Evolutionary conservation across 2,888 invertebrate genomes (phyloP).

Genomic region (Yponomeuta sedellus): DNA sequence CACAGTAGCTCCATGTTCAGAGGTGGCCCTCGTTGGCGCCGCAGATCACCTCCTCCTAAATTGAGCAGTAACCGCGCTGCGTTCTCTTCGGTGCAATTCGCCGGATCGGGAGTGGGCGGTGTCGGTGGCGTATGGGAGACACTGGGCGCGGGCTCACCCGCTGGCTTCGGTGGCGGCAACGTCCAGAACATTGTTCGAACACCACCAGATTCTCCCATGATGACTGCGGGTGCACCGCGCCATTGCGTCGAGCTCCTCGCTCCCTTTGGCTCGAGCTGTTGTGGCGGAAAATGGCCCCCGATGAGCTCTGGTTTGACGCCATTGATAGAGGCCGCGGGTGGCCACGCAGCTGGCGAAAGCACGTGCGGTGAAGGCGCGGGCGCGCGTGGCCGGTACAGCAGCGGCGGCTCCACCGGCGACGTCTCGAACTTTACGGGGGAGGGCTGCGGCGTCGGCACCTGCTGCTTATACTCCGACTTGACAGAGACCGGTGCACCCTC

Average conservation of each 20-base stretch:
- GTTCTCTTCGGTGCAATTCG: constrained; percentile 76
- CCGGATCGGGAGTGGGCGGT: constrained; percentile 71
- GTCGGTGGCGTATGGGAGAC: constrained; percentile 74
- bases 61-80: constrained; percentile 84
- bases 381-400: constrained; percentile 55
- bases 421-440: constrained; percentile 70
- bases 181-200: constrained; percentile 85
- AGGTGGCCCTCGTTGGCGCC: constrained; percentile 79
- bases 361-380: constrained; percentile 55
- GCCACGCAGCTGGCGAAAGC: constrained; percentile 69
- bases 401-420: constrained; percentile 44
- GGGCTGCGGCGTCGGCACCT: constrained; percentile 46
- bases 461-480: constrained; percentile 50
- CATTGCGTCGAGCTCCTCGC: constrained; percentile 63
- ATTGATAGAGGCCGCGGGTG: constrained; percentile 81
- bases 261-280: constrained; percentile 56
- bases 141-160: constrained; percentile 65
- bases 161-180: constrained; percentile 72
- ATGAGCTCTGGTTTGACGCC: constrained; percentile 90
- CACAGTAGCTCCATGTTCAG: constrained; percentile 94
- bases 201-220: constrained; percentile 95
- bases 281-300: constrained; percentile 76
- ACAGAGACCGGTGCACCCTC: constrained; percentile 63
- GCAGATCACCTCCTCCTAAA: constrained; percentile 80
- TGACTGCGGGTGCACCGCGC: constrained; percentile 88